Percentiles rank a stretch among this genome's conserved stretches.
Evolutionary conservation across 2,888 invertebrate genomes (phyloP).

Genomic region (Pelosia muscerda): DNA sequence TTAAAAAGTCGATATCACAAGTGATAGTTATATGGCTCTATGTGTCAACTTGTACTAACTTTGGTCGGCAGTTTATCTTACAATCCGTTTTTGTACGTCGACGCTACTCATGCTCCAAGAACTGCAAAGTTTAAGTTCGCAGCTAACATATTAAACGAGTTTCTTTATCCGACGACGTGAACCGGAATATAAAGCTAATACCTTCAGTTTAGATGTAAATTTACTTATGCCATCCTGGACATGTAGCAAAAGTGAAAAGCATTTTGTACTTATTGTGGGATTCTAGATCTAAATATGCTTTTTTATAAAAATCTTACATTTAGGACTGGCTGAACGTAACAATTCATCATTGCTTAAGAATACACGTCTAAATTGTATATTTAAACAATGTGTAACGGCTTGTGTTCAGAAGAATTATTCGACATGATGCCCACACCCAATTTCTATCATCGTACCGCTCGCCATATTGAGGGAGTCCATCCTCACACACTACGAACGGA

Average conservation of each 20-base stretch:
- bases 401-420: too few species aligned
- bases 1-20: slow-evolving; percentile 17
- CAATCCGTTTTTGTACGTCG: slow-evolving; percentile 16
- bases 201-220: background rate
- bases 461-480: too few species aligned
- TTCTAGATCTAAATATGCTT: too few species aligned
- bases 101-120: background rate
- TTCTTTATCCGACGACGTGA: background rate
- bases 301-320: too few species aligned
- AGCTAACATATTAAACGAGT: slow-evolving; percentile 8
- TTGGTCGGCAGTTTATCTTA: slow-evolving; percentile 9
- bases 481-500: too few species aligned
- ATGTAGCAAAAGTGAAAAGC: background rate
- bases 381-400: too few species aligned
- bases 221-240: background rate
- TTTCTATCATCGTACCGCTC: too few species aligned
- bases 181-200: background rate
- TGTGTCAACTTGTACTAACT: slow-evolving; percentile 14
- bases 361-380: too few species aligned
- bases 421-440: too few species aligned
- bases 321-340: too few species aligned
- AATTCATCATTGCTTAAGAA: too few species aligned
- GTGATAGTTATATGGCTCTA: slow-evolving; percentile 9
- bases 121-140: slow-evolving; percentile 6
- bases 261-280: background rate